Conservation (phyloP, 1,140 invertebrate species). For the Antheraea mylitta region DNA sequence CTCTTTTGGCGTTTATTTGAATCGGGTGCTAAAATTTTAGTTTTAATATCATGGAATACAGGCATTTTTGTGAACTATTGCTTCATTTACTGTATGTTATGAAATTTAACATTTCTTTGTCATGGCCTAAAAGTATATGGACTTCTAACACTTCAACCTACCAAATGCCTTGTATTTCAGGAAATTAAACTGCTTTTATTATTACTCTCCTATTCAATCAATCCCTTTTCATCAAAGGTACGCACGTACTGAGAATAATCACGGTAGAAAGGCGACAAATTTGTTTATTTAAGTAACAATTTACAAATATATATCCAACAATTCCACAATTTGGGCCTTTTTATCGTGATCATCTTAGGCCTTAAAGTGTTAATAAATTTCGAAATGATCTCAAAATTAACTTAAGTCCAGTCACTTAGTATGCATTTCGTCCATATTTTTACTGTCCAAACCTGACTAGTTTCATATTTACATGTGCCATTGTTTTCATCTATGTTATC, state of each 20-base stretch:
- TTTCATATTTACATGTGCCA: conserved; percentile 44
- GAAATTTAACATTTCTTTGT: neutral
- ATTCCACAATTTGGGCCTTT: neutral
- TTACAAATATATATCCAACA: neutral
- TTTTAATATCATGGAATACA: conserved; percentile 39
- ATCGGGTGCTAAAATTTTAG: conserved; percentile 48
- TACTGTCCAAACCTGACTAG: conserved; percentile 38
- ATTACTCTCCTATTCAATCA: neutral
- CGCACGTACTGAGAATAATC: neutral
- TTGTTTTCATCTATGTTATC: conserved; percentile 8
- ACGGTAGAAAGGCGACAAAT: neutral
- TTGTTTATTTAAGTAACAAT: neutral
- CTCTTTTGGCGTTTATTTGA: conserved; percentile 22
- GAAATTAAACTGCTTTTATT: conserved; percentile 15
- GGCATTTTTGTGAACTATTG: conserved; percentile 36
- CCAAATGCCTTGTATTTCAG: conserved; percentile 47
- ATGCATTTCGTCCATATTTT: conserved; percentile 37
- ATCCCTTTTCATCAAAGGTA: too few relatives aligned
- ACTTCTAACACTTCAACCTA: conserved; percentile 21
- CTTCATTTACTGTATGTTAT: neutral
- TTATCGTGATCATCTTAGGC: neutral
- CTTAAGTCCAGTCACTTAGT: conserved; percentile 34
- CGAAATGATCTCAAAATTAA: conserved; percentile 67
- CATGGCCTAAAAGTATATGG: conserved; percentile 50
- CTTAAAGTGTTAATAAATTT: conserved; percentile 17